These are phyloP conservation scores for Augiades crinisus DNA, from an alignment of 2,888 invertebrate species.

Conservation along the genomic window DNA sequence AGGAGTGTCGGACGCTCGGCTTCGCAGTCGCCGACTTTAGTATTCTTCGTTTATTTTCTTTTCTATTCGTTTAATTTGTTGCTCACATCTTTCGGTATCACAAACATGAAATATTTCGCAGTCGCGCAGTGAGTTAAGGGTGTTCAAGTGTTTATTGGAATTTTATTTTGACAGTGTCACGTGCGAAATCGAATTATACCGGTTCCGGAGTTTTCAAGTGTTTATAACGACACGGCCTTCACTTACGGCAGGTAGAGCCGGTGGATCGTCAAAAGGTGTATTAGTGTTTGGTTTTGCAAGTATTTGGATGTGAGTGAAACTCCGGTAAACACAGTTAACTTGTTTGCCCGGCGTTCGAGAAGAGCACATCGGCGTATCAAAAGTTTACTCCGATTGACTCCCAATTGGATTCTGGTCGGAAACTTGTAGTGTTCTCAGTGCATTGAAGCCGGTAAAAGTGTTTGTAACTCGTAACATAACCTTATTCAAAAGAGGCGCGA, in stretches of 20 bases:
- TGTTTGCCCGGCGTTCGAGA: conserved; percentile 41
- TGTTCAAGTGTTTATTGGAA: conserved; percentile 53
- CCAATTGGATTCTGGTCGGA: conserved; percentile 60
- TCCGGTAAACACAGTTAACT: conserved; percentile 50
- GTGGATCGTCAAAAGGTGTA: conserved; percentile 54
- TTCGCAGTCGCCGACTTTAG: conserved; percentile 74
- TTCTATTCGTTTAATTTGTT: conserved; percentile 80
- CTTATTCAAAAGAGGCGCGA: conserved; percentile 74
- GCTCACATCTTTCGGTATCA: conserved; percentile 56
- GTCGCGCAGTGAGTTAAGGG: conserved; percentile 55
- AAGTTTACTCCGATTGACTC: conserved; percentile 54
- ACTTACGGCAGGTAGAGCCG: conserved; percentile 69
- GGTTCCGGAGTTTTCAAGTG: conserved; percentile 78
- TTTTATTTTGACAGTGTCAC: conserved; percentile 77
- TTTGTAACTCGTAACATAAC: conserved; percentile 71
- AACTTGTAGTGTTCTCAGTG: conserved; percentile 55
- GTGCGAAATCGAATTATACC: conserved; percentile 73
- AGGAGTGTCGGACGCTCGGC: conserved; percentile 80
- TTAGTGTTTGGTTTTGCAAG: conserved; percentile 39
- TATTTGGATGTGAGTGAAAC: conserved; percentile 45
- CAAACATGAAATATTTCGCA: conserved; percentile 59
- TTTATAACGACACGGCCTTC: conserved; percentile 75
- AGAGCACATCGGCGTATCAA: conserved; percentile 32
- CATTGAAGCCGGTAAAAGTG: conserved; percentile 55
- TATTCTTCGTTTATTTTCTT: conserved; percentile 81